Conservation (phyloP, 2,888 invertebrate species). For the Coleophora deauratella region DNA sequence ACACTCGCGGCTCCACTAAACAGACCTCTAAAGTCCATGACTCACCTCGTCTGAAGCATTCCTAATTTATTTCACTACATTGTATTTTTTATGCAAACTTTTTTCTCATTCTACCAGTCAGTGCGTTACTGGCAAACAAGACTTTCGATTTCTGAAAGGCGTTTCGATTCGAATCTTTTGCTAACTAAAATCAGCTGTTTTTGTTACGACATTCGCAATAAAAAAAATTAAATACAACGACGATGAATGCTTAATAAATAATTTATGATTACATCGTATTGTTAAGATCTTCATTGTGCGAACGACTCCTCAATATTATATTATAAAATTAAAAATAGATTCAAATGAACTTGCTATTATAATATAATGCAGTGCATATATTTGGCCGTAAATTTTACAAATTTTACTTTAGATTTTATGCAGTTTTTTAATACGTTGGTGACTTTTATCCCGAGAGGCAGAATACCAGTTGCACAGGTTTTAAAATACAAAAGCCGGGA, state of each 20-base stretch:
- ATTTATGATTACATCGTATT: too few relatives aligned
- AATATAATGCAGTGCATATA: too few relatives aligned
- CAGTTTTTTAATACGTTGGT: too few relatives aligned
- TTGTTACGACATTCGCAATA: too few relatives aligned
- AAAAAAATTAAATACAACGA: background rate
- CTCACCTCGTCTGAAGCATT: background rate
- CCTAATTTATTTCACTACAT: conserved; percentile 3
- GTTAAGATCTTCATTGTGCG: too few relatives aligned
- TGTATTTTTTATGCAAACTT: conserved; percentile 6
- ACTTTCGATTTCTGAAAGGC: conserved; percentile 22
- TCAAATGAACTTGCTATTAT: too few relatives aligned
- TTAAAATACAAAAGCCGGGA: conserved; percentile 28
- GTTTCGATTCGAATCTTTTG: conserved; percentile 1
- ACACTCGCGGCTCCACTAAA: conserved; percentile 18
- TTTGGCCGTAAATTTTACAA: background rate
- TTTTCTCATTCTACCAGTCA: too few relatives aligned
- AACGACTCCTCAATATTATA: background rate
- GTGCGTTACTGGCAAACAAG: conserved; percentile 14
- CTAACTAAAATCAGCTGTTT: too few relatives aligned
- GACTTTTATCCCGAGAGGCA: too few relatives aligned
- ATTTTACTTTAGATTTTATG: background rate
- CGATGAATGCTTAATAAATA: conserved; percentile 2
- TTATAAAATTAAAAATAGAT: background rate
- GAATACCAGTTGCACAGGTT: conserved; percentile 17
- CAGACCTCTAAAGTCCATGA: background rate